phyloP scores from a whole-genome alignment of 2,113 vertebrate species.

The Melanostigma gelatinosum region DNA sequence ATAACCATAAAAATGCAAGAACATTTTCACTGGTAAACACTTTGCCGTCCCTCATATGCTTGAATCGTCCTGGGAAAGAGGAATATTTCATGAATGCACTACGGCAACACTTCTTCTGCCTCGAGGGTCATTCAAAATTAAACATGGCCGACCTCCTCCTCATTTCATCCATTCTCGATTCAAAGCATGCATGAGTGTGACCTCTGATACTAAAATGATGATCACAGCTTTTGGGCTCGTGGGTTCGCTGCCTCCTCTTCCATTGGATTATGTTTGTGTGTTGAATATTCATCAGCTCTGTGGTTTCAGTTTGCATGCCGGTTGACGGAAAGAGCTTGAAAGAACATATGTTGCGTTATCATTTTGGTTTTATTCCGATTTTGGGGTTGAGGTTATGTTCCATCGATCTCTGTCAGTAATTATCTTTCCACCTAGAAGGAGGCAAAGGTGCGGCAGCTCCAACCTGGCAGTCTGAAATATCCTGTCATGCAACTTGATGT shows the following conservation, averaged over 20 bases:
- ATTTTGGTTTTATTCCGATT: neutral
- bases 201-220: conserved; percentile 22
- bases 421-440: neutral
- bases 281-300: conserved; percentile 19
- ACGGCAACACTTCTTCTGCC: neutral
- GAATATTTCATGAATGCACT: neutral
- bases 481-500: neutral
- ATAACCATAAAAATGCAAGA: neutral
- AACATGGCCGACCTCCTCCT: conserved; percentile 20
- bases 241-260: neutral
- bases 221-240: conserved; percentile 19
- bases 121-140: conserved; percentile 15
- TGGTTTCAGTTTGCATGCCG: neutral
- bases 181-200: conserved; percentile 33
- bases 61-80: neutral
- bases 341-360: neutral
- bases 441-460: neutral
- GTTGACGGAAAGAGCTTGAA: neutral
- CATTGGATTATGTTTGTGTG: conserved; percentile 22
- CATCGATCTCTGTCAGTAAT: neutral
- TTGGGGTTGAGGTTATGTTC: neutral
- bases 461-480: neutral
- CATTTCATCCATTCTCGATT: conserved; percentile 15
- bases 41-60: neutral
- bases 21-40: neutral